phyloP scores from a whole-genome alignment of 1,140 invertebrate genomes.

The Ips nitidus region DNA sequence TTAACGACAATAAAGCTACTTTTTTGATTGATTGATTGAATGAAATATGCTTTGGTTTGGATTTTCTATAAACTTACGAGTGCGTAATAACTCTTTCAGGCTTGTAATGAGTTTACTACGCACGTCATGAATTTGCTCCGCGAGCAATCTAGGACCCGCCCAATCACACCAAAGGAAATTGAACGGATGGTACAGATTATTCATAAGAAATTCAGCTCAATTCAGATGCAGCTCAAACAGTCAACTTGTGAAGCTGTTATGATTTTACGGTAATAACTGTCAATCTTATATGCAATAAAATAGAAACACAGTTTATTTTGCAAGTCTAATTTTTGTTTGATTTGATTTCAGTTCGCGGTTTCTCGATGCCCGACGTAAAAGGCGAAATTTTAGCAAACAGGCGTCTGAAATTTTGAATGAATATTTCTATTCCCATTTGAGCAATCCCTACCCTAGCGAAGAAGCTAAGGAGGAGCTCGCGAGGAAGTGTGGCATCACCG shows the following conservation, averaged over 20 bases:
- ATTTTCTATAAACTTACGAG: background rate
- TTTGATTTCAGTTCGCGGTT: constrained; percentile 67
- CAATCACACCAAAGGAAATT: constrained; percentile 94
- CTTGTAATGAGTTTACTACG: constrained; percentile 99
- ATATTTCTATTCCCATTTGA: constrained; percentile 99
- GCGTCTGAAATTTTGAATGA: constrained; percentile 99
- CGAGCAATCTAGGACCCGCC: constrained; percentile 96
- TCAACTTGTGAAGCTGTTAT: constrained; percentile 99
- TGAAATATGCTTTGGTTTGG: too few relatives aligned
- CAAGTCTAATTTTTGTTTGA: background rate
- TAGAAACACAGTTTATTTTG: too few relatives aligned
- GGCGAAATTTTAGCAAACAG: constrained; percentile 99
- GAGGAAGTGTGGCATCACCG: constrained; percentile 98
- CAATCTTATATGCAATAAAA: background rate
- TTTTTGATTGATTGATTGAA: too few relatives aligned
- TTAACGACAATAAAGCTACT: too few relatives aligned
- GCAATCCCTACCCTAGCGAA: constrained; percentile 99
- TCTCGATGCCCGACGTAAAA: constrained; percentile 96
- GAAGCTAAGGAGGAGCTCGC: constrained; percentile 99
- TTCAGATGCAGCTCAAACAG: constrained; percentile 99
- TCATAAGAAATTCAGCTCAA: constrained; percentile 99
- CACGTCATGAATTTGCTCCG: constrained; percentile 98
- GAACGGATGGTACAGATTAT: constrained; percentile 99
- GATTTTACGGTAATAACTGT: constrained; percentile 75
- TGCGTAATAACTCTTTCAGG: constrained; percentile 60